Conservation (phyloP, 1,140 invertebrate genomes). For the Hormaphis cornu region DNA sequence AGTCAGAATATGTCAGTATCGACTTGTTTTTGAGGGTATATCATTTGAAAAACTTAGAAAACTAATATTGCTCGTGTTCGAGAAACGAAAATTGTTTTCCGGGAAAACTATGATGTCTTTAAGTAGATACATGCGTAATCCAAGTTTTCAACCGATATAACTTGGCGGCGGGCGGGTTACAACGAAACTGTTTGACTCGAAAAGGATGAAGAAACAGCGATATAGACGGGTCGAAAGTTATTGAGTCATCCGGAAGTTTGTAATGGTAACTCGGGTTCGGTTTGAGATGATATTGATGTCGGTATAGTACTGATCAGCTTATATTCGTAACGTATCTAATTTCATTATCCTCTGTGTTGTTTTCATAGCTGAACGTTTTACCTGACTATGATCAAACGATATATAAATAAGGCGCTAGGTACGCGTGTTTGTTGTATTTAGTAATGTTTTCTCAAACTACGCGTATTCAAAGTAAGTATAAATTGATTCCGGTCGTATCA, state of each 20-base stretch:
- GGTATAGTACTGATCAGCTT: not conserved
- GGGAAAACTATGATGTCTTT: not conserved
- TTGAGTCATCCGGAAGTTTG: conserved; percentile 9
- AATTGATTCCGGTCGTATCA: too few relatives aligned
- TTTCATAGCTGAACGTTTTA: not conserved
- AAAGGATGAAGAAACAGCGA: not conserved
- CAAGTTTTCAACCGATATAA: not conserved
- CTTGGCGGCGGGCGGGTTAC: not conserved
- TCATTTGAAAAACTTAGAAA: not conserved
- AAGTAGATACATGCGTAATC: not conserved
- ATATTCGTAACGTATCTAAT: not conserved
- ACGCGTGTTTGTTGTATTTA: too few relatives aligned
- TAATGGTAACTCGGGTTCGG: not conserved
- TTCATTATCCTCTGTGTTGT: too few relatives aligned
- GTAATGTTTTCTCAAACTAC: too few relatives aligned
- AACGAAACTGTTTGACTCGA: not conserved
- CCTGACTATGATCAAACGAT: too few relatives aligned
- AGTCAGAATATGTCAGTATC: conserved; percentile 1
- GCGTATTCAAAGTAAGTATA: too few relatives aligned
- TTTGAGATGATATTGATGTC: not conserved
- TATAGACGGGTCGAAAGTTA: not conserved
- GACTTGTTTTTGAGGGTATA: not conserved
- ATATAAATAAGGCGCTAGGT: too few relatives aligned
- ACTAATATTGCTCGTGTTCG: not conserved
- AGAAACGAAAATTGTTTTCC: not conserved